Evolutionary conservation across 2,888 invertebrate species (phyloP), one percentile per base, ranked within the genome.

Genomic region (Tiphia femorata): DNA sequence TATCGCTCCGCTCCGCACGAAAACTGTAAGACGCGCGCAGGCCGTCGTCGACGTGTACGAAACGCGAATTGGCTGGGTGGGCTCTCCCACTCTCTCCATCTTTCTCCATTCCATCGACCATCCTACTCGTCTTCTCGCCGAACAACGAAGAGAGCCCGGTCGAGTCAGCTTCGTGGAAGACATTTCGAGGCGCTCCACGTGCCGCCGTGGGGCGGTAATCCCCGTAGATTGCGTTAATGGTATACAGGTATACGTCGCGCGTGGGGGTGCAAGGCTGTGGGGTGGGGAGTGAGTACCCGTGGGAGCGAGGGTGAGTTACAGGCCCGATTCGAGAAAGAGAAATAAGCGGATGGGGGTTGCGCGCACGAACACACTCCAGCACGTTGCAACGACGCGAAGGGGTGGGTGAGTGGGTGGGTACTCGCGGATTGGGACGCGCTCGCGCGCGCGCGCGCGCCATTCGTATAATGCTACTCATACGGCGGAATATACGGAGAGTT

Each of bases 181-280:
- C 37, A 53, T 62, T 51, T 23, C 44, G 51, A 64, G 58, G 67
- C 67, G 58, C 53, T 56, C 65, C 68, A 69, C 70, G 70, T 71
- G 57, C 58, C 56, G 50, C 49, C 49, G 46, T 53, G 37, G 12
- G n/a, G 33, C 17, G 40, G 65, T 70, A 67, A 65, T 71, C 72
- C 29, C 62, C 71, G 64, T 60, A 68, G 67, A 72, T 71, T 67
- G 67, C 67, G 66, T 73, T 72, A 76, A 73, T 68, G 67, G 66
- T 52, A 19, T 56, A 64, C 41, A 21, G 20, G 21, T 21, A 41
- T 41, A 23, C 14, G 33, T 33, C 33, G 12, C 14, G 12, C 12
- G 7, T 33, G 3, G 33, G 12, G n/a, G n/a, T n/a, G n/a, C n/a
- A n/a, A n/a, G n/a, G n/a, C n/a, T n/a, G n/a, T n/a, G n/a, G n/a